Evolutionary conservation across 2,888 invertebrate genomes (phyloP).

Genomic region (Pristionchus exspectatus): DNA sequence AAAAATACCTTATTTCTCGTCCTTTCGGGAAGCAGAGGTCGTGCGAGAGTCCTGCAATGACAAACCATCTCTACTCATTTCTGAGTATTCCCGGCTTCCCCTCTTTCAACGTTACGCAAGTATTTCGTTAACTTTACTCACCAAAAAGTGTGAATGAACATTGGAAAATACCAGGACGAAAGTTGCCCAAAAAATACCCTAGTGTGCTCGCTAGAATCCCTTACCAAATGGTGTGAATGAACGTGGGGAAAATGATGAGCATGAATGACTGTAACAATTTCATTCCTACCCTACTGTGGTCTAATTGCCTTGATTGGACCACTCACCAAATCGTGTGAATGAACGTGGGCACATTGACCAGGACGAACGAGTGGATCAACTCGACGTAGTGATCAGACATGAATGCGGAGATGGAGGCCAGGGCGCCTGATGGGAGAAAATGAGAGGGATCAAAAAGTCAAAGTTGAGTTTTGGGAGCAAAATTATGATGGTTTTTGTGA

Average conservation of each 20-base stretch:
- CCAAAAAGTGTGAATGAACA: constrained; percentile 73
- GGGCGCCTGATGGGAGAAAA: constrained; percentile 64
- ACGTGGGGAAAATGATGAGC: constrained; percentile 76
- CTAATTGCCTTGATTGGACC: not conserved
- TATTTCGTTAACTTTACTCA: constrained; percentile 25
- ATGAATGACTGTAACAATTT: constrained; percentile 60
- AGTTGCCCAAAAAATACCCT: not conserved
- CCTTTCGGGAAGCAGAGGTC: constrained; percentile 74
- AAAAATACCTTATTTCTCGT: constrained; percentile 69
- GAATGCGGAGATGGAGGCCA: constrained; percentile 75
- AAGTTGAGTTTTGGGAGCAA: too few relatives aligned
- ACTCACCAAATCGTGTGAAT: constrained; percentile 69
- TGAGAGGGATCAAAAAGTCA: constrained; percentile 30
- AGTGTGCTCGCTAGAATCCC: too few relatives aligned
- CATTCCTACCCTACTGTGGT: not conserved
- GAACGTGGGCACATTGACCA: constrained; percentile 76
- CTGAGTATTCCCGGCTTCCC: not conserved
- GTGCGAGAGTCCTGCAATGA: constrained; percentile 70
- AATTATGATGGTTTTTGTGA: too few relatives aligned
- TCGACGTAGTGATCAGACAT: constrained; percentile 76
- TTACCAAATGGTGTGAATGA: constrained; percentile 71
- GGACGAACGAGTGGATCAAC: constrained; percentile 74
- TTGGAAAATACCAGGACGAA: constrained; percentile 77
- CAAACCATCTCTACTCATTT: not conserved
- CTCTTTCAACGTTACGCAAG: not conserved